phyloP scores from a whole-genome alignment of 2,888 invertebrate species.

The Acronicta leporina region DNA sequence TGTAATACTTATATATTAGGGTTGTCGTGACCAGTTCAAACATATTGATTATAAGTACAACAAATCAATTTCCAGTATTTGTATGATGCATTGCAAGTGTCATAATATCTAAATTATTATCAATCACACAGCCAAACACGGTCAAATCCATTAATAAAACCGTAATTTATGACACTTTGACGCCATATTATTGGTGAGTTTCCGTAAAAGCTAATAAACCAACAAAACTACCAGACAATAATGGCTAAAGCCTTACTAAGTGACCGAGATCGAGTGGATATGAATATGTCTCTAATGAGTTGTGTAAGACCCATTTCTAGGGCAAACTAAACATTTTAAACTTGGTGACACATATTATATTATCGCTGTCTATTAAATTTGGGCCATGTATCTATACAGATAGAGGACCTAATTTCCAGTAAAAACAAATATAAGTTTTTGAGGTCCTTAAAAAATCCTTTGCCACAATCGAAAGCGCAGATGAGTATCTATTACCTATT shows the following conservation, averaged over 20 bases:
- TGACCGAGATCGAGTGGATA: constrained; percentile 19
- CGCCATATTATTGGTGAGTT: constrained; percentile 7
- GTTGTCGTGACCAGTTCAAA: background rate
- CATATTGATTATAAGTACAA: constrained; percentile 17
- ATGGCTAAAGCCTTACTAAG: constrained; percentile 18
- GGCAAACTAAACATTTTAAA: background rate
- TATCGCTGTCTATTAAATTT: too few relatives aligned
- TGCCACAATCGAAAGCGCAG: too few relatives aligned
- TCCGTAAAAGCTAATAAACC: constrained; percentile 34
- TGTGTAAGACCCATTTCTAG: background rate
- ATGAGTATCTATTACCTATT: too few relatives aligned
- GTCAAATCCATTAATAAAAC: constrained; percentile 41
- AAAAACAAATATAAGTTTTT: too few relatives aligned
- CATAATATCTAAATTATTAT: constrained; percentile 42
- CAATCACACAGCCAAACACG: constrained; percentile 39
- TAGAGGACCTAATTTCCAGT: too few relatives aligned
- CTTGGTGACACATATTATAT: too few relatives aligned
- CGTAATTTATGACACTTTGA: constrained; percentile 19
- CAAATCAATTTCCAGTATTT: constrained; percentile 17
- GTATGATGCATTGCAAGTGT: constrained; percentile 31
- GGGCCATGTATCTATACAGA: too few relatives aligned
- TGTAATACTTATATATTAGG: background rate
- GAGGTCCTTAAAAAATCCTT: too few relatives aligned
- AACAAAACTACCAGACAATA: constrained; percentile 6
- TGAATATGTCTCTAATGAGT: constrained; percentile 8